Conservation (phyloP, 35 echinoderm and acorn worm species). For the Anneissia japonica region DNA sequence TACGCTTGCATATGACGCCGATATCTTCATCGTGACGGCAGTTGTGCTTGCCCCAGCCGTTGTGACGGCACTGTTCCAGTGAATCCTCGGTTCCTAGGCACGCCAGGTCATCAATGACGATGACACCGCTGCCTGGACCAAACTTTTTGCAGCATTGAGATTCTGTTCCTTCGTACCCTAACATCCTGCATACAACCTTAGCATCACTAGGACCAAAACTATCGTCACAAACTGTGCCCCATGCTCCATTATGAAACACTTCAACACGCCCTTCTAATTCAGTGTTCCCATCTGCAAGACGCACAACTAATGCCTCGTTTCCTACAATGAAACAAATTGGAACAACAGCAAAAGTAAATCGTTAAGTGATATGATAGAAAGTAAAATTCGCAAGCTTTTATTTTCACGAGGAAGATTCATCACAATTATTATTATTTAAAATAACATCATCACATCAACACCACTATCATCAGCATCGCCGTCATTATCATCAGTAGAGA, state of each 20-base stretch:
- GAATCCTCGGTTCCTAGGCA: constrained; percentile 53
- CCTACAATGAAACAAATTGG: no score
- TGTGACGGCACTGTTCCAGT: constrained; percentile 41
- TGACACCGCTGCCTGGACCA: not conserved
- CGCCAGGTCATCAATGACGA: constrained; percentile 16
- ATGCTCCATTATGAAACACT: constrained; percentile 10
- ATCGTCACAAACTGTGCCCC: constrained; percentile 38
- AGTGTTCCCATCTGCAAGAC: not conserved
- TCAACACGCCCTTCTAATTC: constrained; percentile 37
- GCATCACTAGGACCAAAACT: constrained; percentile 38
- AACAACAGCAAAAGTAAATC: no score
- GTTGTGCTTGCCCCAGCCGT: not conserved
- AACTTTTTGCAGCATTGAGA: constrained; percentile 25
- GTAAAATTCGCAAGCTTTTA: no score
- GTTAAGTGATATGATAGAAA: no score
- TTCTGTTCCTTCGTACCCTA: constrained; percentile 34
- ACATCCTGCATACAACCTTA: constrained; percentile 15
- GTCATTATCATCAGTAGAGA: no score
- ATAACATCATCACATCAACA: no score
- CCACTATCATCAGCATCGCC: no score
- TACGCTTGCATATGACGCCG: constrained; percentile 61
- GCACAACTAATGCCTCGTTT: not conserved
- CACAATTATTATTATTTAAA: no score
- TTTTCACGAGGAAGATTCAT: no score
- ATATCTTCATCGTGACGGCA: constrained; percentile 15